Conservation (phyloP, 2,797 vertebrate species). For the Muraenolepis orangiensis region DNA sequence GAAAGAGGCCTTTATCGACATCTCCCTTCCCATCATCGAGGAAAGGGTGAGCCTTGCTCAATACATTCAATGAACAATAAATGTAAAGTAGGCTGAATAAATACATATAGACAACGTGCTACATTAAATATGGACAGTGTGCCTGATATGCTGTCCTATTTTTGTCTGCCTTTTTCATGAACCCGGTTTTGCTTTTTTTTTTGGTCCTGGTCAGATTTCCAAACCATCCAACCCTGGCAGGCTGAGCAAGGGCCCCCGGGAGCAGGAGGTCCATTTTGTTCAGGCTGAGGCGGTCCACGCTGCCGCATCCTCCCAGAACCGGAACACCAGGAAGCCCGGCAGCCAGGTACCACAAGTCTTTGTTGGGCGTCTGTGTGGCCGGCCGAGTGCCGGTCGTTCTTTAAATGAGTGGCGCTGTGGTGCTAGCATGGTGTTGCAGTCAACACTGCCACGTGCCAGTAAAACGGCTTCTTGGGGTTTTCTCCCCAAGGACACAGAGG, state of each 20-base stretch:
- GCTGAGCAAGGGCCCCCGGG: conserved; percentile 77
- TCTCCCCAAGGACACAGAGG: too few relatives aligned
- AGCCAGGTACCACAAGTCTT: conserved; percentile 58
- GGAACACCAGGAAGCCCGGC: conserved; percentile 74
- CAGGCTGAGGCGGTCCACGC: conserved; percentile 62
- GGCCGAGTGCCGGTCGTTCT: neutral
- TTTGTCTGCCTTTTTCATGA: neutral
- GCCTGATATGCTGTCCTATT: neutral
- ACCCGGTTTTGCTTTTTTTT: conserved; percentile 1
- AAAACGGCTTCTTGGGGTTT: too few relatives aligned
- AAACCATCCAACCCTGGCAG: conserved; percentile 85
- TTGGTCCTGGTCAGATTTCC: conserved; percentile 78
- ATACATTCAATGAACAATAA: neutral
- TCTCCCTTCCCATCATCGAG: conserved; percentile 97
- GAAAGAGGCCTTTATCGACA: conserved; percentile 97
- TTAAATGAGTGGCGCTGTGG: neutral
- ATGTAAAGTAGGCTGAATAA: neutral
- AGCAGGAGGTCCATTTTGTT: conserved; percentile 65
- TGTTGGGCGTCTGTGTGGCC: neutral
- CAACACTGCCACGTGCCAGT: too few relatives aligned
- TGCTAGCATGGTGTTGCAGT: neutral
- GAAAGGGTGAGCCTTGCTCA: conserved; percentile 85
- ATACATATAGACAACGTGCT: neutral
- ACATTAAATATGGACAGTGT: too few relatives aligned
- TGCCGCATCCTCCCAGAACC: conserved; percentile 65